Base-by-base conservation (phyloP, 2,113 vertebrate genomes). In the Calypte anna region DNA sequence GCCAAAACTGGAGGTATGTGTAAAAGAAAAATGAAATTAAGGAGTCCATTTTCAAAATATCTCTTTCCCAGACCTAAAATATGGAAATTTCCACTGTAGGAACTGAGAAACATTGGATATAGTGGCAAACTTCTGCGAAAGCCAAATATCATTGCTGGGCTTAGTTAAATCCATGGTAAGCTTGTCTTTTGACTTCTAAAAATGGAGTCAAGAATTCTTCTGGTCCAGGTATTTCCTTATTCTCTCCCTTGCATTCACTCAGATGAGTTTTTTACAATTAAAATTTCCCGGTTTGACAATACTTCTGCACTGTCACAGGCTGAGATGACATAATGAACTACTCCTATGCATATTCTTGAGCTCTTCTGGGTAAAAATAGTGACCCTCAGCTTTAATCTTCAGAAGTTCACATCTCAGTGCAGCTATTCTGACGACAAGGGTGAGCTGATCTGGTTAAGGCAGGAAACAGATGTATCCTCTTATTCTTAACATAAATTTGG, bases 401-500 rank as follows among this genome's bases (percentile, higher is more conserved):
- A 94, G 92, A 96, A 94, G 91, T 94, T 70, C 0, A 5, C 10
- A 0, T 95, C 89, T 96, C 64, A 6, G 54, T 53, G 38, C 82
- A 93, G 97, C 94, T 95, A 88, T 83, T 97, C 95, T 95, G 90
- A 96, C 95, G 88, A 91, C 74, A 82, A 57, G 88, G 55, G 82
- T 95, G 93, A 97, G 95, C 90, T 90, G 97, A 97, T 97, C 97
- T 96, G 96, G 89, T 74, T 93, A 93, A 96, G 64, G 94, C 97
- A 96, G 97, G 98, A 98, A 98, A 97, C 98, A 98, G 98, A 98
- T 98, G 98, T 46, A 97, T 98, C 98, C 98, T 98, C 94, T 97
- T 92, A 91, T 96, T 97, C 94, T 95, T 96, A 80, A 92, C 96
- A 97, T 96, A 97, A 96, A 95, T 97, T 88, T 62, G 4, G 21